Percentiles rank a stretch among this genome's conserved stretches.
Evolutionary conservation across 1,140 invertebrate genomes (phyloP).

Genomic region (Myzus persicae): DNA sequence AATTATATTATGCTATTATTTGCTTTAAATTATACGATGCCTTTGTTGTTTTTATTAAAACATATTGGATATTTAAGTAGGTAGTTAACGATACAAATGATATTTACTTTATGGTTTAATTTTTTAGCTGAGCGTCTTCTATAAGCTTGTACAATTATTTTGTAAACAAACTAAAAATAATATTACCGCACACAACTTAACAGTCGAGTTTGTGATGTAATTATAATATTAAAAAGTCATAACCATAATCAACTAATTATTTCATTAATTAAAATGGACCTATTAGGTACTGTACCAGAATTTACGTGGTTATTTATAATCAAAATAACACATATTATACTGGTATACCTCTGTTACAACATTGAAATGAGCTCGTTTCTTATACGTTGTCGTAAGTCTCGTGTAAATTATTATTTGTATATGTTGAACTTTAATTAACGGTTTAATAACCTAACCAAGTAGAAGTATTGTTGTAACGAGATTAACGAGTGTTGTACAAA

Average conservation of each 20-base stretch:
- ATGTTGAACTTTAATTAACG: background rate
- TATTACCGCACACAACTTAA: background rate
- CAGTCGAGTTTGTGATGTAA: background rate
- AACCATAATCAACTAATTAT: background rate
- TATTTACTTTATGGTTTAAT: no score
- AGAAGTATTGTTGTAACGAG: background rate
- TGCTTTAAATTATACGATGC: no score
- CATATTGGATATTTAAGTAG: no score
- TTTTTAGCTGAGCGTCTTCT: no score
- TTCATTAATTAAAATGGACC: background rate
- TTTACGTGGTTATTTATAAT: background rate
- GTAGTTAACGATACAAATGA: no score
- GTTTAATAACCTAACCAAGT: background rate
- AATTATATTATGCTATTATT: no score
- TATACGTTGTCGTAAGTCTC: background rate
- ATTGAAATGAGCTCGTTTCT: background rate
- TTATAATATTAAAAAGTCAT: background rate
- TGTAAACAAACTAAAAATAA: no score
- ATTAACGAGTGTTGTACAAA: background rate
- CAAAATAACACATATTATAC: no score
- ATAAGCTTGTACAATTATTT: no score
- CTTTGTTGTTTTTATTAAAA: no score
- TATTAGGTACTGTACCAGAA: background rate
- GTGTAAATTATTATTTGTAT: background rate
- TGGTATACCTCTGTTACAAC: background rate